Evolutionary conservation across 2,888 invertebrate species (phyloP), one percentile per base, ranked within the genome.

Genomic region (Athetis lepigone): DNA sequence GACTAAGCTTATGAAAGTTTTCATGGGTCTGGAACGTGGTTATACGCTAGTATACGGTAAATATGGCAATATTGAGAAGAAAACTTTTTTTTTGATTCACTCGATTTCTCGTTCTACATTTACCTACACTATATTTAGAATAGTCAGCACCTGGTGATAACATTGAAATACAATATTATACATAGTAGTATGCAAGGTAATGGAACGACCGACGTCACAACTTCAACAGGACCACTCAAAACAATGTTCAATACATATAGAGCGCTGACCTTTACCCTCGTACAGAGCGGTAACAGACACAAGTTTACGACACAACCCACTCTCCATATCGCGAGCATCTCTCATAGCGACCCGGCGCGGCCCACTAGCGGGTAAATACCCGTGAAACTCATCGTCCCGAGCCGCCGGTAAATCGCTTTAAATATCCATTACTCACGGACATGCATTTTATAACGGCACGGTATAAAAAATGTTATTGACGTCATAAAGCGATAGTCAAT

Each of bases 351-450:
- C 43, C 43, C 27, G 45, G 49, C 51, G 40, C 40, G 59, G 56
- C 50, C 73, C 40, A n/a, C 47, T 36, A 27, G 50, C 39, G 46
- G 39, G 74, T 77, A 65, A 77, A 73, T 65, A 77, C 21, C 59
- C 67, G 52, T 65, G 77, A 64, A 77, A 8, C 56, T 58, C 47
- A 60, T 51, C 61, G 67, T 27, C 55, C 50, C 51, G 68, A 25
- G 40, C 57, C 66, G 29, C 54, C 65, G 61, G 66, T 68, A 75
- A 71, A 85, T 83, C 80, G 79, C 68, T 85, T 86, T 84, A 82
- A 87, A 85, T 82, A 81, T 79, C 85, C 84, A 86, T 88, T 85
- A 86, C 82, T 88, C 85, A 82, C 84, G 83, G 71, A 77, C 82
- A 81, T 85, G 85, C 84, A 81, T 85, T 88, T 88, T 86, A 89